phyloP scores from a whole-genome alignment of 2,888 invertebrate species.

The Rugalucina vietnamica region DNA sequence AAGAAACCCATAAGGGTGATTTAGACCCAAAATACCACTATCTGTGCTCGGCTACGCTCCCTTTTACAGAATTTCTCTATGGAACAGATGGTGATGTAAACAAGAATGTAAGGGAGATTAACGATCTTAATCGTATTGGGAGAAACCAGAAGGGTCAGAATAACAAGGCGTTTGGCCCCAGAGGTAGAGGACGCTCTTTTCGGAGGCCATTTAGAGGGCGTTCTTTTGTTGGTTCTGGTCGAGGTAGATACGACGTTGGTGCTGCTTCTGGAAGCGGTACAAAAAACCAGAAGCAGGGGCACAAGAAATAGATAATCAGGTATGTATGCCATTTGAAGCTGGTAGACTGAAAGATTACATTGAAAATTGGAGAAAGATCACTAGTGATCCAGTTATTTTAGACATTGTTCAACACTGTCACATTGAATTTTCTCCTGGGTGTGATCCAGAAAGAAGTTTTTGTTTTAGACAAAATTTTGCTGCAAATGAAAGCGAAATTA shows the following conservation, averaged over 20 bases:
- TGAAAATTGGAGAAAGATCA: constrained; percentile 32
- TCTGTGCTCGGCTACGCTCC: constrained; percentile 27
- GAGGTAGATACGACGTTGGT: not conserved
- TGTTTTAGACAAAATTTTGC: not conserved
- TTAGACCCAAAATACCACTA: constrained; percentile 23
- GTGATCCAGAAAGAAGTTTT: constrained; percentile 3
- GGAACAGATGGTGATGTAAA: constrained; percentile 12
- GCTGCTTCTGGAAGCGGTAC: not conserved
- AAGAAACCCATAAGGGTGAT: not conserved
- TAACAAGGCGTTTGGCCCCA: no score
- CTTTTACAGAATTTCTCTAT: constrained; percentile 21
- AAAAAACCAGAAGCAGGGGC: constrained; percentile 43
- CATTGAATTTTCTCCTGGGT: constrained; percentile 27
- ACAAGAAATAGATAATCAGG: constrained; percentile 32
- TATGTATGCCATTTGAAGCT: constrained; percentile 22
- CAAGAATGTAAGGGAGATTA: constrained; percentile 20
- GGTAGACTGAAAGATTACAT: constrained; percentile 14
- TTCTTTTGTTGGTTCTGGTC: not conserved
- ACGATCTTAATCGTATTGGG: constrained; percentile 13
- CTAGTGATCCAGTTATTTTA: not conserved
- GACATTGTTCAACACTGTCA: constrained; percentile 42
- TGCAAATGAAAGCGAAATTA: not conserved
- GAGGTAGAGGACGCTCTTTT: not conserved
- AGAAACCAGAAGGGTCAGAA: no score
- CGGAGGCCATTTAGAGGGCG: not conserved